Conservation (phyloP, 2,113 vertebrate species). For the Leptobrachium leishanense region DNA sequence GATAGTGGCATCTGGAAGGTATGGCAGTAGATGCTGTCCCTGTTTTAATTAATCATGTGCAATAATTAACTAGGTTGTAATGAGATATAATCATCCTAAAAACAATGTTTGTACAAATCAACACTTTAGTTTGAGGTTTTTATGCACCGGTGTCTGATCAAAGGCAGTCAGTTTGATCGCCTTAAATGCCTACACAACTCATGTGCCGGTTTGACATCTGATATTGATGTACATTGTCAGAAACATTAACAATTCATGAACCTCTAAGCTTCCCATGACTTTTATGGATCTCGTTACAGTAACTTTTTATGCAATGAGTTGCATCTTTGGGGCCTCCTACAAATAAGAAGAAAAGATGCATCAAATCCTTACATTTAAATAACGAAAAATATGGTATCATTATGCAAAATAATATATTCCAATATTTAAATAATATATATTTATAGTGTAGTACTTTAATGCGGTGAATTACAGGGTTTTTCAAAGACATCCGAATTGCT, state of each 20-base stretch:
- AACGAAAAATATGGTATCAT: too few species aligned
- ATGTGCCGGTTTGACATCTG: conserved; percentile 61
- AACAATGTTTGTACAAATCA: conserved; percentile 65
- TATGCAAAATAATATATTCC: too few species aligned
- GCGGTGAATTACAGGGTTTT: too few species aligned
- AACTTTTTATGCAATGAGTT: background rate
- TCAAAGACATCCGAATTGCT: too few species aligned
- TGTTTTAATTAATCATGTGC: conserved; percentile 67
- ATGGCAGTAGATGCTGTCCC: conserved; percentile 55
- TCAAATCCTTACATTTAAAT: too few species aligned
- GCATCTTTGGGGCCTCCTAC: too few species aligned
- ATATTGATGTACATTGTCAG: conserved; percentile 53
- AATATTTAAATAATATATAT: too few species aligned
- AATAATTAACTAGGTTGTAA: conserved; percentile 72
- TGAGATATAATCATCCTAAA: conserved; percentile 73
- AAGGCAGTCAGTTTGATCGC: conserved; percentile 60
- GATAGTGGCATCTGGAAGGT: conserved; percentile 62
- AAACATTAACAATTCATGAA: conserved; percentile 68
- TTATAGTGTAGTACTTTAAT: too few species aligned
- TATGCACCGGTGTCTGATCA: conserved; percentile 68
- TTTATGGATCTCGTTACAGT: conserved; percentile 44
- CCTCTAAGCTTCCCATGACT: conserved; percentile 50
- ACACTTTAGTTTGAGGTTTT: conserved; percentile 61
- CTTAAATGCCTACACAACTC: conserved; percentile 57
- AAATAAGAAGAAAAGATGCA: too few species aligned